Evolutionary conservation across 2,888 invertebrate genomes (phyloP).

Genomic region (Mellilla xanthometata): DNA sequence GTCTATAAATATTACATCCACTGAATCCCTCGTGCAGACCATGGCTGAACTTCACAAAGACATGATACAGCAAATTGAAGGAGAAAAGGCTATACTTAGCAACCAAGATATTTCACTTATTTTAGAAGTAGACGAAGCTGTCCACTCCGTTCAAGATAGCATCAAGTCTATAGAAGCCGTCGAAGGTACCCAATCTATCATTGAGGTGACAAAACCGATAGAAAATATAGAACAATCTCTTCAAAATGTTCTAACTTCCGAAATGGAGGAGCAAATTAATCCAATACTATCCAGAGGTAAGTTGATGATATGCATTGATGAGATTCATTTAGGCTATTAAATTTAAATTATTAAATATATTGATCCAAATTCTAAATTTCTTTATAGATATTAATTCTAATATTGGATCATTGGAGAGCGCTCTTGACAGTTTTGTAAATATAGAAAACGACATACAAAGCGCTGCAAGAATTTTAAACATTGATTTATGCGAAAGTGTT

Average conservation of each 20-base stretch:
- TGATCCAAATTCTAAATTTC: constrained; percentile 16
- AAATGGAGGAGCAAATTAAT: constrained; percentile 33
- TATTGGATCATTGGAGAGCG: constrained; percentile 48
- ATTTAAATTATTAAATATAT: too few species aligned
- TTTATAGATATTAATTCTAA: constrained; percentile 62
- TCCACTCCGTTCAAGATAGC: constrained; percentile 57
- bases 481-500: constrained; percentile 39
- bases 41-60: constrained; percentile 63
- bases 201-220: constrained; percentile 51
- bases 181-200: constrained; percentile 39
- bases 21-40: constrained; percentile 61
- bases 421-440: constrained; percentile 45
- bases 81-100: constrained; percentile 39
- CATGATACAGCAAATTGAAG: constrained; percentile 52
- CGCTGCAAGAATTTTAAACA: constrained; percentile 28
- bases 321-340: too few species aligned
- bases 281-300: constrained; percentile 49
- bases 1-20: constrained; percentile 54
- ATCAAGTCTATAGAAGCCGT: constrained; percentile 54
- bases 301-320: constrained; percentile 14
- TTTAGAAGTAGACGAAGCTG: constrained; percentile 58
- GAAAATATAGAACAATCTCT: constrained; percentile 55
- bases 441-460: constrained; percentile 40
- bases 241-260: constrained; percentile 42
- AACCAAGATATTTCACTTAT: constrained; percentile 53